Percentiles rank a stretch among this genome's conserved stretches.
Conservation (phyloP, 2,888 invertebrate genomes). For the Parnassius orleans region DNA sequence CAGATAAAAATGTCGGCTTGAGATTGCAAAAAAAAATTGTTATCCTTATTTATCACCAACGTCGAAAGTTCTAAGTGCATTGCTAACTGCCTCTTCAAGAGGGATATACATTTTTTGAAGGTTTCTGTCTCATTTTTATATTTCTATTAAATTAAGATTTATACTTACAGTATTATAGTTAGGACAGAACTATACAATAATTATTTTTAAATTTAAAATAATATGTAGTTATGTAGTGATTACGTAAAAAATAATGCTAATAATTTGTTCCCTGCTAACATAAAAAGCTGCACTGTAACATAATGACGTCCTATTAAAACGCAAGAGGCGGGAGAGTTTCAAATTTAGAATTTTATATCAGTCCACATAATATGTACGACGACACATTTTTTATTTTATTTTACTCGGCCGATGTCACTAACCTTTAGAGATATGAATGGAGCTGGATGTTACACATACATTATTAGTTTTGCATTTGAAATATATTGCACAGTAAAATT, state of each 20-base stretch:
- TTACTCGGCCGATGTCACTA: conserved; percentile 63
- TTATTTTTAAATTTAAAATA: no score
- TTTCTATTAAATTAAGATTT: no score
- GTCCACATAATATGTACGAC: conserved; percentile 39
- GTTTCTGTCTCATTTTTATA: no score
- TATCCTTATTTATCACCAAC: no score
- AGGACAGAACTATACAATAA: no score
- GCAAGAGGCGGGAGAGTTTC: conserved; percentile 55
- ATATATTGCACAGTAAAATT: no score
- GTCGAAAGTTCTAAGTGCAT: no score
- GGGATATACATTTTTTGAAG: no score
- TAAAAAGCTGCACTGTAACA: conserved; percentile 42
- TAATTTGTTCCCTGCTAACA: conserved; percentile 4
- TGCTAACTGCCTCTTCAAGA: no score
- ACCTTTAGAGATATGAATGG: conserved; percentile 63
- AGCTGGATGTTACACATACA: conserved; percentile 37
- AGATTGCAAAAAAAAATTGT: not conserved
- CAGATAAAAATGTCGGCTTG: conserved; percentile 7
- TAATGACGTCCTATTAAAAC: conserved; percentile 47
- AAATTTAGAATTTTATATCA: conserved; percentile 77
- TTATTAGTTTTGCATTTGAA: no score
- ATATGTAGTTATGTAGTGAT: no score
- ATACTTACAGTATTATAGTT: no score
- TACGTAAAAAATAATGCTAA: not conserved
- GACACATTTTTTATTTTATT: conserved; percentile 54